Evolutionary conservation across 2,797 vertebrate species (phyloP), one percentile per base, ranked within the genome.

Genomic region (Dicrostonyx torquatus): DNA sequence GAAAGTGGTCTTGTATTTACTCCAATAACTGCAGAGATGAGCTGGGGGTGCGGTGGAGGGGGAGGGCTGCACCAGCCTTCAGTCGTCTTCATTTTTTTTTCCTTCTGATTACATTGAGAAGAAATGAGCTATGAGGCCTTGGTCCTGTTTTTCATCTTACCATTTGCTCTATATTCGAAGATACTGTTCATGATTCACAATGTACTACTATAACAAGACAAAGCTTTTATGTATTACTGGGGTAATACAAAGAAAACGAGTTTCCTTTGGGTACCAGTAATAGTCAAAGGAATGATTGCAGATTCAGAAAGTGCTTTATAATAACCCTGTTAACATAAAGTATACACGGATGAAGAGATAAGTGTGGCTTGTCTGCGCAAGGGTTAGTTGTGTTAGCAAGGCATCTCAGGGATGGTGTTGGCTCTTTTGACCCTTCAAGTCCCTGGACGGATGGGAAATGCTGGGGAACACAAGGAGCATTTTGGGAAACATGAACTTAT

Each of bases 261-360:
- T 96, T 95, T 94, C 91, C 93, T 96, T 96, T 96, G 90, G 91
- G 79, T 96, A 93, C 96, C 94, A 97, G 87, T 97, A 97, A 97
- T 93, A 93, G 95, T 97, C 96, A 95, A 93, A 96, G 95, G 95
- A 97, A 96, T 97, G 97, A 96, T 89, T 97, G 94, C 82, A 96
- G 95, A 94, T 77, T 93, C 80, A 93, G 95, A 97, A 97, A 83
- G 93, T 79, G 95, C 97, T 97, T 93, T 91, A 64, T 89, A 97
- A 93, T 92, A 95, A 55, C 94, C 96, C 88, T 95, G 95, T 96
- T 97, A 96, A 97, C 87, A 96, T 95, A 75, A 97, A 97, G 92
- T 94, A 97, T 97, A 97, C 87, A 95, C 58, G 88, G 84, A 72
- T 14, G 43, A 53, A 60, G 78, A 89, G 90, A 68, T 60, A 97